Base-by-base conservation (phyloP, 2,113 vertebrate species). In the Larimichthys polyactis region DNA sequence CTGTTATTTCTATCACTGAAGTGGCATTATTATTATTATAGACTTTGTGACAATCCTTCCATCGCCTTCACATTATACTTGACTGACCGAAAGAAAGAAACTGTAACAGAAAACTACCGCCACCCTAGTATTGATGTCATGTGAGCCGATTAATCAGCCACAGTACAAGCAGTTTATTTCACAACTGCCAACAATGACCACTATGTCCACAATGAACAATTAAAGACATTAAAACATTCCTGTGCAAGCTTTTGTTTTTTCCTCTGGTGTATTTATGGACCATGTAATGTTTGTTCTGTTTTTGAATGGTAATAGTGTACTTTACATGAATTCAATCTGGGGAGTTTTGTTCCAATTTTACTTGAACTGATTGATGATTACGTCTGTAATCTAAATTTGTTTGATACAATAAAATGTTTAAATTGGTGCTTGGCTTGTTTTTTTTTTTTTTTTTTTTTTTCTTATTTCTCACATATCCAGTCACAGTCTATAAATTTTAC, bases 321-420 rank as follows among this genome's bases (percentile, higher is more conserved):
- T 79, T 79, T 81, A 84, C 62, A 86, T 81, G 8, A 78, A 65
- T 81, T 76, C 24, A 66, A 89, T 67, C 59, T 72, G 57, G 44
- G 54, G 55, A 71, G 62, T 52, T 77, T 89, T 77, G 83, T 90
- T 91, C 51, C 40, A 90, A 68, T 87, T 87, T 85, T 89, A 88
- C 77, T 91, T 93, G 83, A 92, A 90, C 80, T 86, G 79, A 92
- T 81, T 65, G 66, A 88, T 77, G 87, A 88, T 90, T 91, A 80
- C 78, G 63, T 83, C 75, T 84, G 91, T 92, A 85, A 92, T 91
- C 83, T 86, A 71, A 85, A 81, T 87, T 89, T 91, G 84, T 94
- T 93, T 94, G 90, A 91, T 94, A 93, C 72, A 94, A 91, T 93
- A 93, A 94, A 94, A 87, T 57, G 58, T 90, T 91, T 87, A 89